Base-by-base conservation (phyloP, 30 jellyfish, hydroid and myxozoan species). In the Hydractinia echinata region DNA sequence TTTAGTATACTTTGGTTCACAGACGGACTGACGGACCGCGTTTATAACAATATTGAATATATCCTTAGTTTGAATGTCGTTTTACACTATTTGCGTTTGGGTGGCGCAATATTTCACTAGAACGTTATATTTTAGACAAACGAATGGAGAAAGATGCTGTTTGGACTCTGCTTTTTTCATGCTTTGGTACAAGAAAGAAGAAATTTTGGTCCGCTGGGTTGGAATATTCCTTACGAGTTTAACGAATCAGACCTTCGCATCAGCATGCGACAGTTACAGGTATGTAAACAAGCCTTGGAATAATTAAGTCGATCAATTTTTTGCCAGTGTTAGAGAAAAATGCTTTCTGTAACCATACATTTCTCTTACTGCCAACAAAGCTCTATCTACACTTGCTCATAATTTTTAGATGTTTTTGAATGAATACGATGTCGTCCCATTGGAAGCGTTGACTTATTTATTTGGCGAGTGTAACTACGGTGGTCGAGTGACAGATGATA, bases 231-330 rank as follows among this genome's bases (percentile, higher is more conserved):
- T 0, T 94, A 94, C 79, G 99, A 94, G 73, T 94, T 94, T 85
- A 94, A 94, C 52, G 99, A 94, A 60, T 94, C 99, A 4, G 99
- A 94, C 68, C 79, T 94, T 53, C 76, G 99, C 20, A 94, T 94
- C 81, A 94, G 99, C 84, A 94, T 94, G 99, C 67, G 99, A 68
- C 99, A 94, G 67, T 55, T 94, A 78, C 99, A 94, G 99, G 99
- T 93, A 64, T 19, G 4, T 72, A 5, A 72, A 21, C 13, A 10
- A 58, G 69, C 19, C 69, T 11, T 16, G 69, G 1, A 3, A 16
- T 58, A 16, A 58, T 13, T 16, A 1, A 16, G 2, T 58, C 15
- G 19, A 58, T 16, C 69, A 11, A 0, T 58, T 58, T 58, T 11
- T 58, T 11, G 69, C 69, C 18, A 0, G 69, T 16, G 19, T 1